Conservation (phyloP, 2,888 invertebrate genomes). For the Orthosia gothica region DNA sequence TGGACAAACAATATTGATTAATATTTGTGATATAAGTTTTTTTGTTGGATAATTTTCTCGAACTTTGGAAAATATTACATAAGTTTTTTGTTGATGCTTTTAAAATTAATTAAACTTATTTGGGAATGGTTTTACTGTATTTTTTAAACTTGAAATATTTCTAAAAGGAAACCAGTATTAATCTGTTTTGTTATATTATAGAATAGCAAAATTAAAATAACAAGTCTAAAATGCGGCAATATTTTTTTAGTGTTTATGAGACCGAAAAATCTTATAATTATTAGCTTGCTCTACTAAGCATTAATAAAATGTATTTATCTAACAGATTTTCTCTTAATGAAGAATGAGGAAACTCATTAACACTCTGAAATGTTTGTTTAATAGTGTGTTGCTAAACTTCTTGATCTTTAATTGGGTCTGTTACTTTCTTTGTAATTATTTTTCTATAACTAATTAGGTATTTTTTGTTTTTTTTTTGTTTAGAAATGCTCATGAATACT, state of each 20-base stretch:
- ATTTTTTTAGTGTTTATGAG: too few species aligned
- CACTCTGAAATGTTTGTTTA: not conserved
- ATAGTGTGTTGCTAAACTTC: not conserved
- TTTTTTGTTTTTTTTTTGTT: not conserved
- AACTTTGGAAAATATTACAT: slow-evolving; percentile 1
- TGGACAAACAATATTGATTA: not conserved
- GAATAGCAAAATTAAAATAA: too few species aligned
- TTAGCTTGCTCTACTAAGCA: not conserved
- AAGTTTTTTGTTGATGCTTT: slow-evolving; percentile 13
- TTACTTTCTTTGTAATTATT: too few species aligned
- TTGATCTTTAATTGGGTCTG: too few species aligned
- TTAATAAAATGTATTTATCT: not conserved
- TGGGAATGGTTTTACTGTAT: not conserved
- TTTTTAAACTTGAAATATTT: not conserved
- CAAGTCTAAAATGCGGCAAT: too few species aligned
- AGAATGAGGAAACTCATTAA: not conserved
- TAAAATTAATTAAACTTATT: not conserved
- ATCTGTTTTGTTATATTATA: too few species aligned
- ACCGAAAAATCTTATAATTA: too few species aligned
- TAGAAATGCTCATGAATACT: too few species aligned
- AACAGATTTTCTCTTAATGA: not conserved
- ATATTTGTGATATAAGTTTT: not conserved
- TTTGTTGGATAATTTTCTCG: slow-evolving; percentile 14
- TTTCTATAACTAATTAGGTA: too few species aligned
- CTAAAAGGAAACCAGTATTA: too few species aligned